A percentile compares a stretch with the other conserved stretches of the same genome.
Conservation (phyloP, 2,797 vertebrate genomes). For the Pteronotus mesoamericanus region DNA sequence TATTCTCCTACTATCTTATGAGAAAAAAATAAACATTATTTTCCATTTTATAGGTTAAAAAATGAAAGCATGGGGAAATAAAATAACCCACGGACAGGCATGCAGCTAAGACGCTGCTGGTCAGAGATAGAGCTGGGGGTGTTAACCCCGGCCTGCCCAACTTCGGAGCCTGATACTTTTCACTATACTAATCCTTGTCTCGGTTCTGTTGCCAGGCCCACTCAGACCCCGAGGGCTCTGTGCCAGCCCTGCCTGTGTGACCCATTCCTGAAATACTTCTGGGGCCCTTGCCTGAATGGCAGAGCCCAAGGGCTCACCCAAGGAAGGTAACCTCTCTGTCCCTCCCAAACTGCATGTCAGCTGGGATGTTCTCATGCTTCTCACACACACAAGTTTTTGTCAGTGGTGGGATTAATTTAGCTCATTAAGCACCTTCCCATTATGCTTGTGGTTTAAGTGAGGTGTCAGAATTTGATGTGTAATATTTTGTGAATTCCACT, state of each 20-base stretch:
- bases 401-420: conserved; percentile 63
- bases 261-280: background rate
- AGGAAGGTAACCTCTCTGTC: background rate
- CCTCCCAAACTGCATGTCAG: background rate
- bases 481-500: conserved; percentile 54
- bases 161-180: background rate
- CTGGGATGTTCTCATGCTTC: conserved; percentile 28
- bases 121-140: background rate
- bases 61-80: background rate
- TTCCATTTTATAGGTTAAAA: background rate
- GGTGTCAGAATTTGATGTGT: conserved; percentile 42
- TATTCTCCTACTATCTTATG: background rate
- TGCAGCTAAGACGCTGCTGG: background rate
- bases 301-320: background rate
- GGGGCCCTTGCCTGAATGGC: background rate
- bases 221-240: background rate
- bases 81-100: background rate
- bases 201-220: background rate
- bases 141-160: background rate
- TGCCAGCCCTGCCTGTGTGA: background rate
- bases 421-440: conserved; percentile 52
- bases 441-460: conserved; percentile 26
- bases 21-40: background rate
- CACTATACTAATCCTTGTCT: background rate
- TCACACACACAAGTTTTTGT: conserved; percentile 6